Conservation (phyloP, 37 sponge, comb jelly and placozoan species). For the Mnemiopsis leidyi region DNA sequence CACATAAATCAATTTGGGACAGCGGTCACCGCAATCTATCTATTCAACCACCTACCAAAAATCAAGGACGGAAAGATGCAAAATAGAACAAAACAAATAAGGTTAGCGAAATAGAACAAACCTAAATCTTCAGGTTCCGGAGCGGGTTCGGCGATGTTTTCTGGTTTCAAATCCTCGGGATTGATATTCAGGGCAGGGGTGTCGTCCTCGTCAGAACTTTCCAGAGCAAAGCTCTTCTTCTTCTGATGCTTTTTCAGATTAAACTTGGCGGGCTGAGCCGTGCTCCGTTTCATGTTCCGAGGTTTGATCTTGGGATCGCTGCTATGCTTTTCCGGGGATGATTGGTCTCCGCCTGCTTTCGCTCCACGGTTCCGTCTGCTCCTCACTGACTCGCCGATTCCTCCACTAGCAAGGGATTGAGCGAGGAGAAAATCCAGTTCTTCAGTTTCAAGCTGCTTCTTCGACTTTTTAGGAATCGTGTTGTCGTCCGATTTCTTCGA, state of each 20-base stretch:
- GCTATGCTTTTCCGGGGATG: background rate
- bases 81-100: no score
- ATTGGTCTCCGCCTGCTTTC: background rate
- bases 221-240: background rate
- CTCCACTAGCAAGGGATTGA: background rate
- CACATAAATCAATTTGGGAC: background rate
- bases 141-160: constrained; percentile 45
- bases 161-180: constrained; percentile 51
- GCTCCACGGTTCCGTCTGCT: constrained; percentile 2
- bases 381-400: constrained; percentile 19
- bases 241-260: constrained; percentile 62
- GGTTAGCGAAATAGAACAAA: no score
- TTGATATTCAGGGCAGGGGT: background rate
- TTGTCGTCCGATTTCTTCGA: background rate
- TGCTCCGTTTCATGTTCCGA: constrained; percentile 28
- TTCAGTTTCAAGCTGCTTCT: constrained; percentile 51
- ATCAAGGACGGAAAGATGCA: no score
- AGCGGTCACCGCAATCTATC: no score
- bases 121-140: constrained; percentile 48
- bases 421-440: constrained; percentile 47
- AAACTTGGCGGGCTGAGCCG: constrained; percentile 60
- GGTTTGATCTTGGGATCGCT: constrained; percentile 55
- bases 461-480: constrained; percentile 14
- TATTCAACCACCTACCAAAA: background rate
- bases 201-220: background rate